phyloP scores from a whole-genome alignment of 2,888 invertebrate genomes.

The Galerucella nymphaeae region DNA sequence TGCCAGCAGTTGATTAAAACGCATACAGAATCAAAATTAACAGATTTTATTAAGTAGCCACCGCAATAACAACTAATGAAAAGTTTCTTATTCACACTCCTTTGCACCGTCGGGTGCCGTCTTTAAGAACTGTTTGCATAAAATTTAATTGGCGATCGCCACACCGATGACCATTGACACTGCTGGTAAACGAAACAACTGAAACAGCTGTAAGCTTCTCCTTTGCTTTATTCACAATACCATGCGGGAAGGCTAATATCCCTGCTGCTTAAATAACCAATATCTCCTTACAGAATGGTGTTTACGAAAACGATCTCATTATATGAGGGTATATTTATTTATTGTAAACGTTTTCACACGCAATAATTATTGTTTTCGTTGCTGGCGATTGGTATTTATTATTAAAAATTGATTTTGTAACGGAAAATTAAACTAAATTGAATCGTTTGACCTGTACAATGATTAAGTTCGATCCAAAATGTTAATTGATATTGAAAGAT shows the following conservation, averaged over 20 bases:
- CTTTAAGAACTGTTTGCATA: constrained; percentile 9
- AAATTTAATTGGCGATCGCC: constrained; percentile 3
- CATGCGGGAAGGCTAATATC: constrained; percentile 22
- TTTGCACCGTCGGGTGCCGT: not conserved
- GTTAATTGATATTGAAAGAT: no score
- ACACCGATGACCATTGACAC: constrained; percentile 15
- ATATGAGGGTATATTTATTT: no score
- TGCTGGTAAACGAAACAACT: constrained; percentile 21
- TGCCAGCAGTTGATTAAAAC: not conserved
- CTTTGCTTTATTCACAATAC: constrained; percentile 30
- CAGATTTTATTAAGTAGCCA: not conserved
- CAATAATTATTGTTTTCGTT: no score
- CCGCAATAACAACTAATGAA: constrained; percentile 1
- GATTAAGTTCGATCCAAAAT: no score
- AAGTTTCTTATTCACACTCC: not conserved
- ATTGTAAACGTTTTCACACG: no score
- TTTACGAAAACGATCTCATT: not conserved
- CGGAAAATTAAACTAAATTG: no score
- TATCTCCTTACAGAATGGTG: constrained; percentile 1
- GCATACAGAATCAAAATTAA: not conserved
- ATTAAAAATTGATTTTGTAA: no score
- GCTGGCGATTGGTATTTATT: no score
- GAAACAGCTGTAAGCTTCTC: constrained; percentile 30
- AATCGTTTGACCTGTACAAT: no score
- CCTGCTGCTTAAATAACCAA: constrained; percentile 28